A percentile compares a stretch with the other conserved stretches of the same genome.
Conservation (phyloP, 2,113 vertebrate genomes). For the Gobiocypris rarus region DNA sequence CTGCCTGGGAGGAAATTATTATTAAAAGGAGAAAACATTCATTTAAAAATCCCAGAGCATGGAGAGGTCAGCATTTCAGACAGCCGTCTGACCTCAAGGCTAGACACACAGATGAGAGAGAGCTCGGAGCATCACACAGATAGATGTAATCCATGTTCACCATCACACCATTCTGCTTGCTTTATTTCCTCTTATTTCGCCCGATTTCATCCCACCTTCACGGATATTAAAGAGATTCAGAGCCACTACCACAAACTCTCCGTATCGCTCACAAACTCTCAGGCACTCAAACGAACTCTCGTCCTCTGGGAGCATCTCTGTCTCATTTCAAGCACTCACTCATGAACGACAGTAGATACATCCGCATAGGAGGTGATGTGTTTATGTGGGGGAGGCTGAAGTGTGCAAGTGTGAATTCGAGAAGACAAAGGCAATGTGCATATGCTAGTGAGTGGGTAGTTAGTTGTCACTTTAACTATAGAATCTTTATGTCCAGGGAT, state of each 20-base stretch:
- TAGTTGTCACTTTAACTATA: neutral
- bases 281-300: slow-evolving; percentile 18
- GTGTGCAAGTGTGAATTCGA: neutral
- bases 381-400: slow-evolving; percentile 44
- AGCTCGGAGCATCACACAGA: neutral
- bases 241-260: slow-evolving; percentile 36
- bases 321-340: slow-evolving; percentile 45
- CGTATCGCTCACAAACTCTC: neutral
- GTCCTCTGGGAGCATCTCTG: slow-evolving; percentile 35
- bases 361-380: slow-evolving; percentile 42
- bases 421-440: slow-evolving; percentile 1
- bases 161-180: slow-evolving; percentile 1
- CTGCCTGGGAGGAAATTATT: slow-evolving; percentile 25
- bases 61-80: slow-evolving; percentile 12
- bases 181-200: slow-evolving; percentile 5
- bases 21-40: slow-evolving; percentile 28
- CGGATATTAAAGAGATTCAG: slow-evolving; percentile 25
- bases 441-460: slow-evolving; percentile 7
- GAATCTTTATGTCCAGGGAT: neutral
- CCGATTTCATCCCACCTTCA: slow-evolving; percentile 18
- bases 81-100: slow-evolving; percentile 15
- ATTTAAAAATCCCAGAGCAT: slow-evolving; percentile 10
- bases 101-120: neutral
- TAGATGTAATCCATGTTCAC: slow-evolving; percentile 23
- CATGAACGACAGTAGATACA: slow-evolving; percentile 47